Base-by-base conservation (phyloP, 2,797 vertebrate species). In the Chaunax sp. region DNA sequence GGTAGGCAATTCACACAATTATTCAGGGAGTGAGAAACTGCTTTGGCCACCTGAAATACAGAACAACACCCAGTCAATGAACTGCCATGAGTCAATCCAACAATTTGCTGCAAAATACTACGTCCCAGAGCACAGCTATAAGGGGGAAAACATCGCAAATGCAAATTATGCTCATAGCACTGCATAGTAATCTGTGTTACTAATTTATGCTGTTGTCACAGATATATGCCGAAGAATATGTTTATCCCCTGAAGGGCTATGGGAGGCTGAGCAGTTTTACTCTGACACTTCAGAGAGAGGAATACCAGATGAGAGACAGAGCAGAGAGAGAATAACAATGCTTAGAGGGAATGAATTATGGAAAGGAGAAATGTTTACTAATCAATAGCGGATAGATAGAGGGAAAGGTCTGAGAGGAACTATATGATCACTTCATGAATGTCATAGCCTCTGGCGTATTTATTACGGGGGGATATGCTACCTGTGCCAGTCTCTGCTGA, bases 1-100 rank as follows among this genome's bases (percentile, higher is more conserved):
- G 98, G 98, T 61, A 99, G 94, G 89, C 97, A 99, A 81, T 99
- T 99, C 68, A 99, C 98, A 1, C 98, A 99, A 90, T 98, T 99
- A 87, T 99, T 99, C 89, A 99, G 86, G 3, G 97, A 99, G 89
- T 99, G 97, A 0, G 98, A 99, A 57, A 99, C 98, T 0, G 97
- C 96, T 92, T 99, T 99, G 72, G 98, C 98, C 85, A 99, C 98
- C 98, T 99, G 83, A 30, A 91, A 81, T 60, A 59, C 40, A 72
- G 59, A 22, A 80, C 64, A 76, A 61, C 2, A 35, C 38, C 75
- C 67, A 55, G 66, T 89, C 63, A 87, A 60, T 61, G 53, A 30
- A 63, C 51, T 22, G 37, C 77, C 66, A 79, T 86, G 70, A 84
- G 66, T 76, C 72, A 82, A 80, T 82, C 56, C 67, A 86, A 86